Evolutionary conservation across 2,888 invertebrate species (phyloP).

Genomic region (Philaethria dido): DNA sequence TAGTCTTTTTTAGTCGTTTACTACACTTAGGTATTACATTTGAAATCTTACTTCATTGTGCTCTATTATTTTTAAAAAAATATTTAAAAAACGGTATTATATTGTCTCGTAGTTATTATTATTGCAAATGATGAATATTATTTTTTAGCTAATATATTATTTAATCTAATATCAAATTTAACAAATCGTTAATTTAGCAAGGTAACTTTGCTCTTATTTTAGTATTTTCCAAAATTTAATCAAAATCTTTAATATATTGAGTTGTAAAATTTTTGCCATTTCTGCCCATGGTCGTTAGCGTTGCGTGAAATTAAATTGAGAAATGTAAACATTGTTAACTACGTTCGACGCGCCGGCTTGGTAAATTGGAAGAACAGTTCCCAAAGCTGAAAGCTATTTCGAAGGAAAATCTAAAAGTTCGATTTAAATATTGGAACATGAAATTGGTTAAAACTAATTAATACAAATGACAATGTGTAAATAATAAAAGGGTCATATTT

Average conservation of each 20-base stretch:
- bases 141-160: too few species aligned
- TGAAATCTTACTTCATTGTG: too few species aligned
- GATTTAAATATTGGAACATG: not conserved
- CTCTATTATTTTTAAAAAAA: too few species aligned
- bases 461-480: not conserved
- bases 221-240: not conserved
- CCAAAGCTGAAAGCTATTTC: slow-evolving; percentile 9
- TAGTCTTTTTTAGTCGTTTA: too few species aligned
- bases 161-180: too few species aligned
- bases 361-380: slow-evolving; percentile 29
- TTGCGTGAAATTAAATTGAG: slow-evolving; percentile 39
- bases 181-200: too few species aligned
- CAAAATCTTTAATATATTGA: slow-evolving; percentile 1
- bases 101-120: too few species aligned
- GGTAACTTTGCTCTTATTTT: too few species aligned
- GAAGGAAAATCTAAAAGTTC: not conserved
- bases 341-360: slow-evolving; percentile 24
- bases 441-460: not conserved
- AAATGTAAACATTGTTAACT: slow-evolving; percentile 37
- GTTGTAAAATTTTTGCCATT: slow-evolving; percentile 19
- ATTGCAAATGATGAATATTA: too few species aligned
- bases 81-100: too few species aligned
- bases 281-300: slow-evolving; percentile 26
- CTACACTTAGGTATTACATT: too few species aligned
- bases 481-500: not conserved